Conservation (phyloP, 2,888 invertebrate species). For the Drosophila rellima region DNA sequence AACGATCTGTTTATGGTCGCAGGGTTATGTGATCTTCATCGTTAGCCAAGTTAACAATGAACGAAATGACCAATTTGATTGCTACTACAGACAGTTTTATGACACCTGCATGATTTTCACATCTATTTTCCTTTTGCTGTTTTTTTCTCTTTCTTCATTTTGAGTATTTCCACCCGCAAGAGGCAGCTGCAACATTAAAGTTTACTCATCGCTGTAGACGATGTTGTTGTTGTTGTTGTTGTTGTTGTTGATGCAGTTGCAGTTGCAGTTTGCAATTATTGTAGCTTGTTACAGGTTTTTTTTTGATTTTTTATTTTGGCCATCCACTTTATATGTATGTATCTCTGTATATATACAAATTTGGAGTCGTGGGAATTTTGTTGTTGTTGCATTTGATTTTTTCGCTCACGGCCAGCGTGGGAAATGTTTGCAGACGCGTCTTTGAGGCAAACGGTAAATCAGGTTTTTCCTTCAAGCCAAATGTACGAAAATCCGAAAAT, state of each 20-base stretch:
- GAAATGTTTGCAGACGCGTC: conserved; percentile 69
- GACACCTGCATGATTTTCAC: conserved; percentile 80
- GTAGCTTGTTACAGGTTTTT: conserved; percentile 73
- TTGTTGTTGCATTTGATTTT: conserved; percentile 57
- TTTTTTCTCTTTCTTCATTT: neutral
- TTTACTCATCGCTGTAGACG: conserved; percentile 42
- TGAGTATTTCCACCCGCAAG: conserved; percentile 59
- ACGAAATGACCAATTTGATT: conserved; percentile 40
- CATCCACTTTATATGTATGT: conserved; percentile 42
- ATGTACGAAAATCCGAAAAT: conserved; percentile 58
- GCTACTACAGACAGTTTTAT: conserved; percentile 61
- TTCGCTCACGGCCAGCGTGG: conserved; percentile 72
- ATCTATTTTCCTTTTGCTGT: conserved; percentile 37
- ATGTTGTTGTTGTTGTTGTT: conserved; percentile 19
- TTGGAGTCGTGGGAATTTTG: conserved; percentile 83
- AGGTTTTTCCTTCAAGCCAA: conserved; percentile 75
- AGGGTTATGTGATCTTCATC: conserved; percentile 29
- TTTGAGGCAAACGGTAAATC: conserved; percentile 74
- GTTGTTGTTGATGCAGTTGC: conserved; percentile 45
- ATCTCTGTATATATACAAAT: conserved; percentile 76
- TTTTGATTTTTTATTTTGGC: conserved; percentile 33
- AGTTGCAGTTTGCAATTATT: conserved; percentile 72
- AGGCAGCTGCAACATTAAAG: conserved; percentile 25
- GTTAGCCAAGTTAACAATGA: conserved; percentile 33
- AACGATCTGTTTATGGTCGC: conserved; percentile 34